These are phyloP conservation scores for Labeo calbasu DNA, from an alignment of 2,797 vertebrate genomes.

Conservation along the genomic window DNA sequence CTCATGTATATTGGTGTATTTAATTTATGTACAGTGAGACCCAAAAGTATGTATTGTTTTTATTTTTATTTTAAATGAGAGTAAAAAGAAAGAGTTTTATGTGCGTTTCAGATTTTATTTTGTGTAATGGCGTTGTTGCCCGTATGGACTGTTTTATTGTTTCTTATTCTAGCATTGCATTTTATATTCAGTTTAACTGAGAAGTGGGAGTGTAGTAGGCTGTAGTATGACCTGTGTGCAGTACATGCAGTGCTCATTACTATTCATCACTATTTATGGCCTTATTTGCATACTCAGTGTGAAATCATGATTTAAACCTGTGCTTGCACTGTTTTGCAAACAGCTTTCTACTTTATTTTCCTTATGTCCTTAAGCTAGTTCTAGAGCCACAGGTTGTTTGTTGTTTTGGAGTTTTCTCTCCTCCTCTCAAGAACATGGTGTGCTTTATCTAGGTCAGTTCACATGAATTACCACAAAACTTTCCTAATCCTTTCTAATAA, in stretches of 20 bases:
- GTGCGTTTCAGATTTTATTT: neutral
- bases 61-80: too few relatives aligned
- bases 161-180: neutral
- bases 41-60: too few relatives aligned
- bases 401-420: slow-evolving; percentile 13
- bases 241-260: neutral
- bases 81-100: too few relatives aligned
- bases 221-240: neutral
- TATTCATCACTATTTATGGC: neutral
- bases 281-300: neutral
- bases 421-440: neutral
- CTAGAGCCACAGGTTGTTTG: slow-evolving; percentile 9
- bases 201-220: slow-evolving; percentile 3
- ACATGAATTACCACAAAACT: neutral
- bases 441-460: slow-evolving; percentile 20
- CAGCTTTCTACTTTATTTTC: neutral
- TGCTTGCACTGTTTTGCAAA: neutral
- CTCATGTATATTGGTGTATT: neutral
- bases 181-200: neutral
- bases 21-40: too few relatives aligned
- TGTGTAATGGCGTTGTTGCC: neutral
- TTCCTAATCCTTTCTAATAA: neutral
- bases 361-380: slow-evolving; percentile 1
- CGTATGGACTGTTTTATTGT: neutral
- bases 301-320: neutral